Conservation (phyloP, 2,113 vertebrate genomes). For the Sapajus apella region DNA sequence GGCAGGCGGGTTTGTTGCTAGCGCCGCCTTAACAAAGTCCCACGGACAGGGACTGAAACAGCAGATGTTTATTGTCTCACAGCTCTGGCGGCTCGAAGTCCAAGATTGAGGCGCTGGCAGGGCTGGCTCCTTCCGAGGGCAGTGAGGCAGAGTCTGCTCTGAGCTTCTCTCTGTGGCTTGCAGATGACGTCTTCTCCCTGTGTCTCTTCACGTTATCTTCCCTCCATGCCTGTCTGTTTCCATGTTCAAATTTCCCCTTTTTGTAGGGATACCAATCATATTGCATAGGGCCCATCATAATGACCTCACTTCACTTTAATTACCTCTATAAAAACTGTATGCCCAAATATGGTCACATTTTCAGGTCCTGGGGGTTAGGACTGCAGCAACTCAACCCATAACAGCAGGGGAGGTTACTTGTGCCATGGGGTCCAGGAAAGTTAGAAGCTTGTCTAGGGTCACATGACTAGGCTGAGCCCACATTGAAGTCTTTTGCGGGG, state of each 20-base stretch:
- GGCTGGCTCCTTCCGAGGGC: neutral
- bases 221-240: neutral
- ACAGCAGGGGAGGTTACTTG: neutral
- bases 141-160: neutral
- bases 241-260: neutral
- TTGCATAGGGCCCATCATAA: rapidly evolving
- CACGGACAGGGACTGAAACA: rapidly evolving
- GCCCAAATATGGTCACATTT: neutral
- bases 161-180: neutral
- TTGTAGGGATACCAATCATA: neutral
- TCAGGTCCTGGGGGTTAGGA: too few relatives aligned
- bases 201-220: neutral
- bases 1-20: neutral
- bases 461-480: neutral
- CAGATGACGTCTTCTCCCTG: neutral
- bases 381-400: rapidly evolving
- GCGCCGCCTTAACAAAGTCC: neutral
- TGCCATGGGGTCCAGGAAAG: neutral
- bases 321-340: neutral
- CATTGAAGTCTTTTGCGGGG: neutral
- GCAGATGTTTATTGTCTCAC: rapidly evolving
- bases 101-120: rapidly evolving
- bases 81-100: neutral
- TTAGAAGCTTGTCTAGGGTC: neutral
- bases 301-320: neutral